These are phyloP conservation scores for Acromyrmex echinatior DNA, from an alignment of 1,140 invertebrate genomes.

Conservation along the genomic window DNA sequence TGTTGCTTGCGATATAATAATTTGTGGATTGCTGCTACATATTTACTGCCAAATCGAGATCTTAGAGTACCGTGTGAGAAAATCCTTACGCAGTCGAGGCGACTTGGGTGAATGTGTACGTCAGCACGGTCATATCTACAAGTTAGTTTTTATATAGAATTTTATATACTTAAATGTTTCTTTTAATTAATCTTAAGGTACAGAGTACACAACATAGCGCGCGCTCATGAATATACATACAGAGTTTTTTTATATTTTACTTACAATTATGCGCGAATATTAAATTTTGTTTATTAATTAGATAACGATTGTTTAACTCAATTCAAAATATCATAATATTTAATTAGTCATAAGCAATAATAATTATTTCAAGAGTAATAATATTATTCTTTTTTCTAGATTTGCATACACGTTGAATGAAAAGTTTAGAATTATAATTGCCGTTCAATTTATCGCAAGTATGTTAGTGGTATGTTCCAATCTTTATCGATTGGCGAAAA, in stretches of 20 bases:
- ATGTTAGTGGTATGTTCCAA: constrained; percentile 67
- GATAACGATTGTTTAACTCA: not conserved
- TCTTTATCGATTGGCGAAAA: constrained; percentile 66
- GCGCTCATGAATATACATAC: not conserved
- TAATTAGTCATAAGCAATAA: constrained; percentile 8
- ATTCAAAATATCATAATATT: not conserved
- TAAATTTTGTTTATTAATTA: not conserved
- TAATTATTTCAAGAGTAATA: not conserved
- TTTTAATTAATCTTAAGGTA: not conserved
- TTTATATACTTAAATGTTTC: not conserved
- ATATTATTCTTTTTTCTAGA: constrained; percentile 19
- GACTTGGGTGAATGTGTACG: constrained; percentile 50
- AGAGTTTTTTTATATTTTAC: not conserved
- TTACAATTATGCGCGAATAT: not conserved
- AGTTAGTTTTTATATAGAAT: constrained; percentile 60
- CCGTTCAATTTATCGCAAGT: constrained; percentile 63
- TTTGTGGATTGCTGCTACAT: constrained; percentile 70
- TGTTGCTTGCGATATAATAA: constrained; percentile 67
- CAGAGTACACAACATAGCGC: not conserved
- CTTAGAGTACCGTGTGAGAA: constrained; percentile 66
- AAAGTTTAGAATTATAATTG: constrained; percentile 62
- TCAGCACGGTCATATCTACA: constrained; percentile 72
- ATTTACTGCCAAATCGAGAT: constrained; percentile 70
- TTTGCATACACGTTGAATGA: constrained; percentile 52
- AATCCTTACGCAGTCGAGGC: not conserved